phyloP scores from a whole-genome alignment of 2,888 invertebrate genomes.

The Protonemura montana region DNA sequence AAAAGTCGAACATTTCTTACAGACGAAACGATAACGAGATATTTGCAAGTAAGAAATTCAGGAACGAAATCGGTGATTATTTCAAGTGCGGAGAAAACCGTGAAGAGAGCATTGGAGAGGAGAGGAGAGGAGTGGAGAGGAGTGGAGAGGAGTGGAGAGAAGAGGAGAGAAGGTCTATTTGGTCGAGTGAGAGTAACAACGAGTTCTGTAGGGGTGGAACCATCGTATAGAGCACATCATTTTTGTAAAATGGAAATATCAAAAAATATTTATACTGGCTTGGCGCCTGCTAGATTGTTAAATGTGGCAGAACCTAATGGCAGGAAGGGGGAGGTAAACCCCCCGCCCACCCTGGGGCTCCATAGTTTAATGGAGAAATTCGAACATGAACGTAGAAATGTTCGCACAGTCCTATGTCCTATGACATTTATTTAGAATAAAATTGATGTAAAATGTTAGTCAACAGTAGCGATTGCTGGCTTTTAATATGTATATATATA shows the following conservation, averaged over 20 bases:
- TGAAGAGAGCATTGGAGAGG: too few species aligned
- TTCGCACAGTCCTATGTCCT: not conserved
- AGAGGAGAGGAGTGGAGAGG: not conserved
- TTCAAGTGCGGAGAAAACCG: too few species aligned
- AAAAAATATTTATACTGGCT: constrained; percentile 48
- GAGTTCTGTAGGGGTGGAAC: constrained; percentile 1
- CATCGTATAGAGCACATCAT: constrained; percentile 16
- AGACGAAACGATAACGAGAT: too few species aligned
- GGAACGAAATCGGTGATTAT: constrained; percentile 16
- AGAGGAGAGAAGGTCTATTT: not conserved
- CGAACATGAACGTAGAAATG: not conserved
- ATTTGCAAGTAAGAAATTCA: too few species aligned
- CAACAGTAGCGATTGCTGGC: too few species aligned
- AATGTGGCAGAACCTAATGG: constrained; percentile 47
- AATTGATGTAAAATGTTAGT: not conserved
- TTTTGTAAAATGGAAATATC: constrained; percentile 47
- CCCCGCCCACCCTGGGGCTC: not conserved
- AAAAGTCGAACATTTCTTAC: too few species aligned
- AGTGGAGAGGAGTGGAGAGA: not conserved
- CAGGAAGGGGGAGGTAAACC: not conserved
- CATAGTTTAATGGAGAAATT: constrained; percentile 9
- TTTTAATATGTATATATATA: too few species aligned
- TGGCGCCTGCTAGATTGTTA: constrained; percentile 49
- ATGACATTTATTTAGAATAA: not conserved
- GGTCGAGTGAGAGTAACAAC: not conserved